A percentile compares a stretch with the other conserved stretches of the same genome.
Conservation (phyloP, 2,888 invertebrate genomes). For the Rhogogaster chlorosoma region DNA sequence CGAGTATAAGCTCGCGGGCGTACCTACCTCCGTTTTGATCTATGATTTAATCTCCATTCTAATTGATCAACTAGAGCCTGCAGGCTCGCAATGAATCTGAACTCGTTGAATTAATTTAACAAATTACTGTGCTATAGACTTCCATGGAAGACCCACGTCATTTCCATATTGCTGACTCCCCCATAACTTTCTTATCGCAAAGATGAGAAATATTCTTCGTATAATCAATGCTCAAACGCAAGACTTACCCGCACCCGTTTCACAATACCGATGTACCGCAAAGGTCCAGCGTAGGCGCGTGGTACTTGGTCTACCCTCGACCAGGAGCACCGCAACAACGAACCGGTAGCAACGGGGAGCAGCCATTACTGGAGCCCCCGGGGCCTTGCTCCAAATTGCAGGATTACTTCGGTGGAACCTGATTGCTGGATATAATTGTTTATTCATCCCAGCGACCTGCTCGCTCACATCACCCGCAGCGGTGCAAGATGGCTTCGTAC, state of each 20-base stretch:
- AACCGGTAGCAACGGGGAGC: slow-evolving; percentile 52
- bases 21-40: slow-evolving; percentile 34
- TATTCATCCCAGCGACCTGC: slow-evolving; percentile 61
- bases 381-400: slow-evolving; percentile 63
- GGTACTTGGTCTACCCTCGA: slow-evolving; percentile 52
- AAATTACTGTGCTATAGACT: background rate
- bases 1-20: background rate
- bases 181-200: background rate
- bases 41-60: slow-evolving; percentile 19
- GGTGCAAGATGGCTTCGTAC: slow-evolving; percentile 59
- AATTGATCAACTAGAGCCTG: slow-evolving; percentile 34
- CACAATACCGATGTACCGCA: slow-evolving; percentile 54
- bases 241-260: background rate
- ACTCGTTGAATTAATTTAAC: slow-evolving; percentile 17
- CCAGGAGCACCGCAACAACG: slow-evolving; percentile 55
- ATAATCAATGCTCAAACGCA: background rate
- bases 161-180: background rate
- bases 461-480: slow-evolving; percentile 57
- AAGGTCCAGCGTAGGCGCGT: slow-evolving; percentile 47
- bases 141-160: background rate
- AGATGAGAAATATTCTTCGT: background rate
- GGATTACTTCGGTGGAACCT: slow-evolving; percentile 62
- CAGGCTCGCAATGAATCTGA: slow-evolving; percentile 13
- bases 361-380: slow-evolving; percentile 60
- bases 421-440: slow-evolving; percentile 65